phyloP scores from a whole-genome alignment of 2,888 invertebrate genomes.

The Cantharis lateralis region DNA sequence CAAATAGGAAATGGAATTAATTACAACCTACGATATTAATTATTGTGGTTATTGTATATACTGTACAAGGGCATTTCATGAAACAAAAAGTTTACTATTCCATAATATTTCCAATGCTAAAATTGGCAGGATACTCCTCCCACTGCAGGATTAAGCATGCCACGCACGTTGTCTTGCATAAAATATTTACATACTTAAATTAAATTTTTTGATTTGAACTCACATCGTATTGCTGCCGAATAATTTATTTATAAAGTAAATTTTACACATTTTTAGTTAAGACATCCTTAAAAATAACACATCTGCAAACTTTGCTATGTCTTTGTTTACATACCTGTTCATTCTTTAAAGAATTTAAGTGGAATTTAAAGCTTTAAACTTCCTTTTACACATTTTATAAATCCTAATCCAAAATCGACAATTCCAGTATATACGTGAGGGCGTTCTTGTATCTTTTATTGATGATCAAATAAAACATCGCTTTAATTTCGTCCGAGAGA shows the following conservation, averaged over 20 bases:
- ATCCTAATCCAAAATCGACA: slow-evolving; percentile 1
- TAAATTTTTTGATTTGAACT: not conserved
- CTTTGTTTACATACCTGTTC: not conserved
- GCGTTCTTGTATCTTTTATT: slow-evolving; percentile 3
- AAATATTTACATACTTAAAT: not conserved
- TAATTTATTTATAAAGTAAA: not conserved
- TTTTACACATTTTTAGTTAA: not conserved
- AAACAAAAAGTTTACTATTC: not conserved
- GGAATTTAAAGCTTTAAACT: not conserved
- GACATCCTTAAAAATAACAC: not conserved
- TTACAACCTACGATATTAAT: not conserved
- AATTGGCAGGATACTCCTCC: not conserved
- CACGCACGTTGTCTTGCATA: not conserved
- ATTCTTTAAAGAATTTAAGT: not conserved
- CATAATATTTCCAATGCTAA: not conserved
- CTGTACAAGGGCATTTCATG: not conserved
- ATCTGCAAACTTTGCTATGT: not conserved
- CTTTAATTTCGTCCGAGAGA: not conserved
- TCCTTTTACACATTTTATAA: slow-evolving; percentile 1
- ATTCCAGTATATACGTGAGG: not conserved
- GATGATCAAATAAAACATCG: slow-evolving; percentile 2
- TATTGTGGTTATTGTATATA: not conserved
- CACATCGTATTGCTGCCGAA: not conserved
- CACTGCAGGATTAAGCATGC: not conserved
- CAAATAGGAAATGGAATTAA: not conserved